phyloP scores from a whole-genome alignment of 2,888 invertebrate species.

The Brachynemurus nebulosus region DNA sequence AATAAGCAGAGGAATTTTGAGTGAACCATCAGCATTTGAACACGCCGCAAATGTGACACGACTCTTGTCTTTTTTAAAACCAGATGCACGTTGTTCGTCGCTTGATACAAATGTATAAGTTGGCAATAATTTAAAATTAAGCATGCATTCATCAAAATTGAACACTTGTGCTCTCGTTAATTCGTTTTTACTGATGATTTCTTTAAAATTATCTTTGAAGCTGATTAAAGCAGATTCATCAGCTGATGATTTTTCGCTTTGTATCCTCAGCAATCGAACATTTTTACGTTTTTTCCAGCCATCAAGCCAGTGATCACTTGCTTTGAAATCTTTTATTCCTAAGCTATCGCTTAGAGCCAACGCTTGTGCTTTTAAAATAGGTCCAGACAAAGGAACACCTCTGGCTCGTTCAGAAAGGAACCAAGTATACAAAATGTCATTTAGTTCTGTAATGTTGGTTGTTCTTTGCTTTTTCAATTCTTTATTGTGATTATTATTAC shows the following conservation, averaged over 20 bases:
- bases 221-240: neutral
- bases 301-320: neutral
- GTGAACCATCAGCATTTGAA: slow-evolving; percentile 1
- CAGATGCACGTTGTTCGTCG: neutral
- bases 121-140: neutral
- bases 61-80: neutral
- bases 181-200: neutral
- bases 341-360: neutral
- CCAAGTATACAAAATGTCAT: neutral
- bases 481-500: neutral
- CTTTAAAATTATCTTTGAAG: neutral
- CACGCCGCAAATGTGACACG: slow-evolving; percentile 3
- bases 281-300: neutral
- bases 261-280: neutral
- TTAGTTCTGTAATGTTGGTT: neutral
- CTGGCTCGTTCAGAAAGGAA: neutral
- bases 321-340: neutral
- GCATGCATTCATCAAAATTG: neutral
- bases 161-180: neutral
- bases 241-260: neutral
- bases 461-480: neutral
- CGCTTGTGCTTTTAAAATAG: slow-evolving; percentile 2
- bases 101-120: neutral
- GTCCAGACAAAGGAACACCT: neutral
- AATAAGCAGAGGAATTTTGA: neutral